Percentiles rank a stretch among this genome's conserved stretches.
Evolutionary conservation across 2,888 invertebrate species (phyloP).

Genomic region (Atrina japonica): DNA sequence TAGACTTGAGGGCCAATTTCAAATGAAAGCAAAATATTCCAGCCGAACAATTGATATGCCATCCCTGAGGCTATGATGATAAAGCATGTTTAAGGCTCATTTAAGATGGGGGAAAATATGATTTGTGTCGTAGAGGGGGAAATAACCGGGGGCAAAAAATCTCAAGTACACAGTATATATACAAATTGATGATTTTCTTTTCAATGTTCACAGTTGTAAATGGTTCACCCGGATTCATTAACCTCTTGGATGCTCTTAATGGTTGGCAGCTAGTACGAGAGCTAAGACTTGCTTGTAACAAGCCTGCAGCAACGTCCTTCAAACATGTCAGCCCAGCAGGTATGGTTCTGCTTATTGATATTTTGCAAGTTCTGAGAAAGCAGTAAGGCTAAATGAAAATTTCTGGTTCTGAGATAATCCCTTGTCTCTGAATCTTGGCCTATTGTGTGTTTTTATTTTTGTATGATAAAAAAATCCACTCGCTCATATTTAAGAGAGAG

Average conservation of each 20-base stretch:
- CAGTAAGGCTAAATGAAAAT: neutral
- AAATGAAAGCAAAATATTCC: neutral
- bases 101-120: neutral
- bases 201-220: constrained; percentile 88
- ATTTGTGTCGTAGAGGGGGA: neutral
- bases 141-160: too few species aligned
- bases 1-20: too few species aligned
- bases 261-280: constrained; percentile 98
- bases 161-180: too few species aligned
- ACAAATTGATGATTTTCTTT: constrained; percentile 2
- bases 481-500: too few species aligned
- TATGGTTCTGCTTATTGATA: too few species aligned
- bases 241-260: constrained; percentile 97
- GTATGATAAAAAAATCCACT: too few species aligned
- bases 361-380: neutral
- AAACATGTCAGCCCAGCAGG: constrained; percentile 99
- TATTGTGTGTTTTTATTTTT: too few species aligned
- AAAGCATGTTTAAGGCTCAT: neutral
- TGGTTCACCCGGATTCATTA: constrained; percentile 98
- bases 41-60: too few species aligned
- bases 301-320: constrained; percentile 96
- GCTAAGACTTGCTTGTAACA: constrained; percentile 87
- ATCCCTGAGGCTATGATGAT: neutral
- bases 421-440: too few species aligned
- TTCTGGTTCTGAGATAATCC: too few species aligned